Evolutionary conservation across 2,888 invertebrate species (phyloP).

Genomic region (Chelonus formosanus): DNA sequence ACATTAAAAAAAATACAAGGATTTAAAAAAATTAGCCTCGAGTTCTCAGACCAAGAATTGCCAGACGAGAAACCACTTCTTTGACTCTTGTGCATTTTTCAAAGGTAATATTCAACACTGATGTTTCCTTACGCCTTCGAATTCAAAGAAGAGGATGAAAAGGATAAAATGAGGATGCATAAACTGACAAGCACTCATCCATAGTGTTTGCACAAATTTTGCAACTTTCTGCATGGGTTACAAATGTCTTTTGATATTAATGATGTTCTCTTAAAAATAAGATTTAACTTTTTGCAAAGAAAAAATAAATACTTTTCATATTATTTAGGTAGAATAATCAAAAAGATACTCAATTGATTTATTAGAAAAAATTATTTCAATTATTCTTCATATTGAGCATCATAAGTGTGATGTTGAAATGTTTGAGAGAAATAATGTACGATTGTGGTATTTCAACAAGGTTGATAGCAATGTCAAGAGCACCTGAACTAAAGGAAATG

Average conservation of each 20-base stretch:
- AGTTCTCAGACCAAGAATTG: not conserved
- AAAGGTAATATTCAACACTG: conserved; percentile 3
- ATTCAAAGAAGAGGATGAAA: not conserved
- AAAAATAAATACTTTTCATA: no score
- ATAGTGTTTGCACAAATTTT: not conserved
- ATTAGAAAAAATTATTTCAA: no score
- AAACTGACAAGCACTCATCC: conserved; percentile 6
- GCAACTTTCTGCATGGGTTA: conserved; percentile 22
- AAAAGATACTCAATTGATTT: no score
- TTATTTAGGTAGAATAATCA: no score
- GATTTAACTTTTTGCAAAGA: no score
- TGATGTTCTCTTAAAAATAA: no score
- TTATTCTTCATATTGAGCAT: no score
- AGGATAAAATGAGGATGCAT: conserved; percentile 7
- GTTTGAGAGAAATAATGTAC: not conserved
- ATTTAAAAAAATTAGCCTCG: not conserved
- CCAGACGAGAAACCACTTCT: not conserved
- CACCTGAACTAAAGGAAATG: conserved; percentile 43
- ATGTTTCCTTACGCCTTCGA: conserved; percentile 8
- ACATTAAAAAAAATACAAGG: not conserved
- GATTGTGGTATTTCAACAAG: conserved; percentile 6
- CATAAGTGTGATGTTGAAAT: no score
- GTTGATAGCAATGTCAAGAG: conserved; percentile 35
- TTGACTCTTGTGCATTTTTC: not conserved
- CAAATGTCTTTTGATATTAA: conserved; percentile 1